Evolutionary conservation across 1,140 invertebrate species (phyloP), one percentile per base, ranked within the genome.

Genomic region (Parasteatoda tepidariorum): DNA sequence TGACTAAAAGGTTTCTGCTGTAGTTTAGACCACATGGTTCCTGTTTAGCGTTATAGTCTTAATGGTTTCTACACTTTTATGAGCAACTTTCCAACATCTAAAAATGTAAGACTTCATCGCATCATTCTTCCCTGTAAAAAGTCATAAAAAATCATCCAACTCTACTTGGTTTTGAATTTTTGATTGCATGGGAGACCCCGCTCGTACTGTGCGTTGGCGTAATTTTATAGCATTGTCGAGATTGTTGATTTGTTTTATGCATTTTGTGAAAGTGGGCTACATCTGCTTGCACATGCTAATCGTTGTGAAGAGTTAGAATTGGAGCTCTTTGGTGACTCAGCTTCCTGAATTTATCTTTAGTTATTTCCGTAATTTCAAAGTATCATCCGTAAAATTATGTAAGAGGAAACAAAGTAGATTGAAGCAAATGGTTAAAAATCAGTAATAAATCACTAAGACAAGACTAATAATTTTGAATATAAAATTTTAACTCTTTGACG

Each of bases 51-150:
- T 74, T 33, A 57, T 22, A 61, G 30, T 64, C 73, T 76, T 76
- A 76, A 76, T 76, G 73, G 73, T 76, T 68, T 64, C 73, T 76
- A 64, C 73, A 76, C 73, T 76, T 76, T 76, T 76, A 76, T 76
- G 73, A n/a, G 34, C 61, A 5, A 76, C 73, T 76, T n/a, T 76
- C 73, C 61, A 59, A 76, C 57, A 48, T 64, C 57, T 33, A 64
- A 76, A 76, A 76, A 76, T 76, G 59, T 62, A 64, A n/a, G 73
- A 48, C 71, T 64, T 76, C 73, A 48, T 76, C 61, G 24, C 5
- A 76, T 31, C 55, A 22, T 31, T 74, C n/a, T 15, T 15, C 31
- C 18, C 48, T 64, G 34, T 28, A 24, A 62, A n/a, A 13, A 48
- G 57, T 48, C 57, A 41, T 64, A 48, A 76, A 75, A 75, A 76